Evolutionary conservation across 2,113 vertebrate genomes (phyloP), one percentile per base, ranked within the genome.

Genomic region (Sialia sialis): DNA sequence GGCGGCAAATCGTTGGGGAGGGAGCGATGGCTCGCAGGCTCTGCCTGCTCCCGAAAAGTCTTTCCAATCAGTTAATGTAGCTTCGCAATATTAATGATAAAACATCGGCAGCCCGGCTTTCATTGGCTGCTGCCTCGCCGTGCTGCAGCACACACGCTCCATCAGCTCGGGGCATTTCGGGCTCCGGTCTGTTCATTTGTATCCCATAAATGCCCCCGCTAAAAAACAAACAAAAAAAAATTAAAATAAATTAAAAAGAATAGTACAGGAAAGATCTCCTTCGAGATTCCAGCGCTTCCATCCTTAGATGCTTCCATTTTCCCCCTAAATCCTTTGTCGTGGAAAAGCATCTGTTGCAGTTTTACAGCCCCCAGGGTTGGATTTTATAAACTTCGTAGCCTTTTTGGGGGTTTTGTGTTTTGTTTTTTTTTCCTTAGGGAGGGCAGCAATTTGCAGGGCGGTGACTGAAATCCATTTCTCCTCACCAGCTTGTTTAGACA

Each of bases 21-120:
- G 81, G 62, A 86, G 62, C 3, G 39, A 63, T 5, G 62, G 70
- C 76, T 94, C 38, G 74, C 77, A 58, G 84, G 74, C 55, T 96
- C 90, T 93, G 77, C 77, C 72, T 15, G 88, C 74, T 89, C 84
- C 62, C 56, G 54, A 84, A 92, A 95, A 94, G 85, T 89, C 92
- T 96, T 94, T 76, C 67, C 79, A 38, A 82, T 68, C 94, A 68
- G 70, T 87, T 84, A 43, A 72, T 69, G 60, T 60, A 70, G 87
- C 62, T 59, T 68, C 30, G 54, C 91, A 78, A 90, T 95, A 91
- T 87, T 95, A 93, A 93, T 68, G 80, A 89, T 89, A 64, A 72
- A 88, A 81, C 58, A 87, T 38, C 41, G 49, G 49, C 84, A 66
- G 60, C 69, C n/a, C 22, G 12, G 46, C 39, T 94, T 63, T 25